A percentile compares a stretch with the other conserved stretches of the same genome.
phyloP scores from a whole-genome alignment of 2,888 invertebrate species.

The Cerastoderma edule region DNA sequence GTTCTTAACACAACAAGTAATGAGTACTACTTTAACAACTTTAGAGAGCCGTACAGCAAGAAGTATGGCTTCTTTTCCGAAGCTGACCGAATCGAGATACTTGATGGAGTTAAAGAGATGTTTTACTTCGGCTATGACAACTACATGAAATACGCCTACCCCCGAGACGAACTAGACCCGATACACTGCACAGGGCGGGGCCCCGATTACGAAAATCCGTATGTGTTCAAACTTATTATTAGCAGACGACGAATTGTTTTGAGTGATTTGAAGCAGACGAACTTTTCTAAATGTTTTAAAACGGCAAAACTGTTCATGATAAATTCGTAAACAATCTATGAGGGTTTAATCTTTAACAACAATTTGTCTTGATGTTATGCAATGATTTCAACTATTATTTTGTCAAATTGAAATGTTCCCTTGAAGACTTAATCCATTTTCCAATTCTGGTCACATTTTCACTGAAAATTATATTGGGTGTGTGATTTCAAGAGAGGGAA shows the following conservation, averaged over 20 bases:
- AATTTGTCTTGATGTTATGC: too few relatives aligned
- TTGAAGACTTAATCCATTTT: too few relatives aligned
- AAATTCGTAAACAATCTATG: too few relatives aligned
- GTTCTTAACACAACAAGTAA: conserved; percentile 52
- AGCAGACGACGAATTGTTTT: not conserved
- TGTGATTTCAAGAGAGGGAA: too few relatives aligned
- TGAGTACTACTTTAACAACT: conserved; percentile 57
- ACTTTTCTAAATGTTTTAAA: not conserved
- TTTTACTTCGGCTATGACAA: conserved; percentile 87
- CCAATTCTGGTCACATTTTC: too few relatives aligned
- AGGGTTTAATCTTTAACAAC: too few relatives aligned
- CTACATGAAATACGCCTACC: conserved; percentile 88
- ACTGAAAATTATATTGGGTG: too few relatives aligned
- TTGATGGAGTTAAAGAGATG: conserved; percentile 85
- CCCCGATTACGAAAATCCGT: conserved; percentile 87
- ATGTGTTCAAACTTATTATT: conserved; percentile 62
- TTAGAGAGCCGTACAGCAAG: conserved; percentile 71
- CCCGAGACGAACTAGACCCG: conserved; percentile 87
- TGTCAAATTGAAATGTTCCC: too few relatives aligned
- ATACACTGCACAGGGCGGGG: conserved; percentile 87
- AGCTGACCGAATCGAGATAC: conserved; percentile 76
- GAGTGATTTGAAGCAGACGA: not conserved
- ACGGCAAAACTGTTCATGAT: too few relatives aligned
- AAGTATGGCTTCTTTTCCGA: conserved; percentile 82
- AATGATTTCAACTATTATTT: too few relatives aligned